Evolutionary conservation across 2,113 vertebrate genomes (phyloP), one percentile per base, ranked within the genome.

Genomic region (Amazona guildingii): DNA sequence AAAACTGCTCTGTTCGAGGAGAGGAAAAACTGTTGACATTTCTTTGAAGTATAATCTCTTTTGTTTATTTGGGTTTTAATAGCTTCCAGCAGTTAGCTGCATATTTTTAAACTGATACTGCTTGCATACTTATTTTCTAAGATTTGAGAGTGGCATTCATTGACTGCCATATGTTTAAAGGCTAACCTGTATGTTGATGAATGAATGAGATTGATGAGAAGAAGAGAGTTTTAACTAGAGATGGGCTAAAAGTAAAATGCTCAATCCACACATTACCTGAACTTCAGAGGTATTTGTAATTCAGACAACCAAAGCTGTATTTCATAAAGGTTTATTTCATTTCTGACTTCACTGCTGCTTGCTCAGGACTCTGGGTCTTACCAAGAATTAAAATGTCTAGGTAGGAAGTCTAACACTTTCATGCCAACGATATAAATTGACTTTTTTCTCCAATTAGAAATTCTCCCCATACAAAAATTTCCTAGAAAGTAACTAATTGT

Each of bases 31-130:
- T 98, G 98, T 98, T 98, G 98, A 98, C 98, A 98, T 98, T 98
- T 98, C 98, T 98, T 98, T 98, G 98, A 99, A 98, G 98, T 98
- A 98, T 96, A 98, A 98, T 98, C 98, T 98, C 98, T 98, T 98
- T 98, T 98, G 97, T 98, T 98, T 98, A 98, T 97, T 98, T 98
- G 97, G 97, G 88, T 98, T 98, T 98, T 98, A 98, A 98, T 98
- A 98, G 98, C 98, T 98, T 98, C 98, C 98, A 98, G 98, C 98
- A 98, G 98, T 98, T 98, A 98, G 97, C 97, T 98, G 97, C 98
- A 98, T 98, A 98, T 98, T 98, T 98, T 98, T 97, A 97, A 98
- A 98, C 96, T 98, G 98, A 98, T 98, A 98, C 96, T 98, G 97
- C 97, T 98, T 97, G 90, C 97, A 97, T 98, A 97, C 96, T 96